A percentile compares a stretch with the other conserved stretches of the same genome.
These are phyloP conservation scores for pig (Sus scrofa) DNA, from an alignment of 2,113 vertebrate genomes.

Conservation along the genomic window DNA sequence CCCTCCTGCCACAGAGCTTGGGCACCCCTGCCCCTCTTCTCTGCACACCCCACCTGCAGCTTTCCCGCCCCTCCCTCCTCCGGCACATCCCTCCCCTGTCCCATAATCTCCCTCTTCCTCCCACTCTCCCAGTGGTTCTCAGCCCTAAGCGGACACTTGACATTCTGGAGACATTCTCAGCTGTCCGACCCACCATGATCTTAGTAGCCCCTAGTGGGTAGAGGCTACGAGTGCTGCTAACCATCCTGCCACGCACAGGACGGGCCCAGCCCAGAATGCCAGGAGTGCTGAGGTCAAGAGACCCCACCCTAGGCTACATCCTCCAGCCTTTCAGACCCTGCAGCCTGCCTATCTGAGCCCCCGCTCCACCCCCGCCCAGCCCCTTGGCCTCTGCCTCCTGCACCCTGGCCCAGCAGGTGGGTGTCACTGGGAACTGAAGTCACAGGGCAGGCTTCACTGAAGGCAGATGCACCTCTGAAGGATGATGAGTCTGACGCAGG, in stretches of 20 bases:
- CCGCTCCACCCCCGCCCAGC: accelerated
- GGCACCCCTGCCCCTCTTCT: neutral
- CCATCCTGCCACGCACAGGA: neutral
- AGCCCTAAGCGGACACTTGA: neutral
- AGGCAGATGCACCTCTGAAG: neutral
- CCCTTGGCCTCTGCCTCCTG: neutral
- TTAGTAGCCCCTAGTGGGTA: neutral
- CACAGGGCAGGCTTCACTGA: neutral
- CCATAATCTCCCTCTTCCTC: neutral
- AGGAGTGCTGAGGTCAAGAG: neutral
- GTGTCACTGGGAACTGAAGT: neutral
- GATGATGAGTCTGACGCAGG: too few relatives aligned
- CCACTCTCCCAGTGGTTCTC: neutral
- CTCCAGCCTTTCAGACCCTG: neutral
- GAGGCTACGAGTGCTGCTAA: neutral
- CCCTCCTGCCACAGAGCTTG: neutral
- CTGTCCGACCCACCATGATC: neutral
- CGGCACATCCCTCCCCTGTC: accelerated
- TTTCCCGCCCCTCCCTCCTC: neutral
- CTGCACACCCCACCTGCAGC: neutral
- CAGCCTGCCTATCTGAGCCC: neutral
- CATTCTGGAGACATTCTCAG: neutral
- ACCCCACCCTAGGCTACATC: neutral
- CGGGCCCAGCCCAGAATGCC: neutral
- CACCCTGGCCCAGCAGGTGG: neutral